Conservation (phyloP, 1,140 invertebrate species). For the Tribolium madens region DNA sequence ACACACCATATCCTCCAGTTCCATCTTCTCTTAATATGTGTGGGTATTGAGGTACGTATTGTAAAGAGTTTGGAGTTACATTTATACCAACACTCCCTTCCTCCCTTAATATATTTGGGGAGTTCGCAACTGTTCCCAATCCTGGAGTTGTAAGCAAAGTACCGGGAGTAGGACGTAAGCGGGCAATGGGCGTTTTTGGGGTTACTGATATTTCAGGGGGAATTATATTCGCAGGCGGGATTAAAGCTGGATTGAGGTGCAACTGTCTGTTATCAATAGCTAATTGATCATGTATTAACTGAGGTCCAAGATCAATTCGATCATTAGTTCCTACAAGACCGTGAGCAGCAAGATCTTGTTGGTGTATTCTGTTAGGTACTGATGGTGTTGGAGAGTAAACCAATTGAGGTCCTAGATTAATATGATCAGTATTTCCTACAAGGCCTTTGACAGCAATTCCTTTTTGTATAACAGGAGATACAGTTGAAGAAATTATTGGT, state of each 20-base stretch:
- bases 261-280: constrained; percentile 35
- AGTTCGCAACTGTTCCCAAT: neutral
- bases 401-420: neutral
- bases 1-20: neutral
- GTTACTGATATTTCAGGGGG: constrained; percentile 43
- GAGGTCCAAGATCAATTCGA: constrained; percentile 2
- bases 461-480: neutral
- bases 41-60: neutral
- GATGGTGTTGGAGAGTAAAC: neutral
- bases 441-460: neutral
- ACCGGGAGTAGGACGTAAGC: neutral
- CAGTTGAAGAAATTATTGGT: neutral
- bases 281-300: neutral
- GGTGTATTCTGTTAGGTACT: neutral
- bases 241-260: constrained; percentile 25
- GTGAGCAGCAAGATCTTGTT: neutral
- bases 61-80: neutral
- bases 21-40: neutral
- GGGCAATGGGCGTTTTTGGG: neutral
- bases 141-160: constrained; percentile 8
- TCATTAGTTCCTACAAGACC: constrained; percentile 4
- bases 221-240: constrained; percentile 39
- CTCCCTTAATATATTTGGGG: constrained; percentile 8
- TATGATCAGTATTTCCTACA: neutral
- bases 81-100: neutral